phyloP scores from a whole-genome alignment of 2,797 vertebrate species.

The Siniperca scherzeri region DNA sequence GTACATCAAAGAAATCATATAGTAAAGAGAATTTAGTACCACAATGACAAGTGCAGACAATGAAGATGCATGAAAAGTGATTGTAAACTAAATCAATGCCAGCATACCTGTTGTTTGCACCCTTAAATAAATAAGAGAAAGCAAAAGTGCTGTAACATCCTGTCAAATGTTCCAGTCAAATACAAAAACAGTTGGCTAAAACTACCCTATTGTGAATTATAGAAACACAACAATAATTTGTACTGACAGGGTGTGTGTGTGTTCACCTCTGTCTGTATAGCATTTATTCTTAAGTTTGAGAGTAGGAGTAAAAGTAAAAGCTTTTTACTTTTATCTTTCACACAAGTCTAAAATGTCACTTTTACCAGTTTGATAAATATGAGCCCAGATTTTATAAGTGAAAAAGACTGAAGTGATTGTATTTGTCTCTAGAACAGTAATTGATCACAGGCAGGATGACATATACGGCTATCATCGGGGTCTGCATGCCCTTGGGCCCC shows the following conservation, averaged over 20 bases:
- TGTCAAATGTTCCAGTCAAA: neutral
- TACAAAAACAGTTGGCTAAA: neutral
- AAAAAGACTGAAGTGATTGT: slow-evolving; percentile 33
- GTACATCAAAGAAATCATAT: neutral
- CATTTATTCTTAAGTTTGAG: neutral
- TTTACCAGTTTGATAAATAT: slow-evolving; percentile 24
- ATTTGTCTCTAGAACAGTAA: slow-evolving; percentile 40
- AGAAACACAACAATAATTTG: neutral
- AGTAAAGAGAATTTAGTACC: neutral
- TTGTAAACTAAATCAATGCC: neutral
- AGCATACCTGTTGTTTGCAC: neutral
- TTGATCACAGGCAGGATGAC: slow-evolving; percentile 38
- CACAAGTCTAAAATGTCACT: slow-evolving; percentile 11
- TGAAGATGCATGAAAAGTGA: neutral
- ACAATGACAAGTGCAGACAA: neutral
- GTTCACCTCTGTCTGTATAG: too few species aligned
- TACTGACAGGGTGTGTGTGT: neutral
- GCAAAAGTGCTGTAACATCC: neutral
- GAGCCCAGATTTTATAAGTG: slow-evolving; percentile 10
- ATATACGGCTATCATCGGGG: slow-evolving; percentile 19
- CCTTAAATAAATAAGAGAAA: neutral
- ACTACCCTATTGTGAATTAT: neutral
- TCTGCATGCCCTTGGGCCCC: slow-evolving; percentile 31
- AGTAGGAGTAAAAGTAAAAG: neutral
- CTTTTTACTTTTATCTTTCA: neutral